A percentile compares a stretch with the other conserved stretches of the same genome.
phyloP scores from a whole-genome alignment of 2,113 vertebrate species.

The Sialia sialis region DNA sequence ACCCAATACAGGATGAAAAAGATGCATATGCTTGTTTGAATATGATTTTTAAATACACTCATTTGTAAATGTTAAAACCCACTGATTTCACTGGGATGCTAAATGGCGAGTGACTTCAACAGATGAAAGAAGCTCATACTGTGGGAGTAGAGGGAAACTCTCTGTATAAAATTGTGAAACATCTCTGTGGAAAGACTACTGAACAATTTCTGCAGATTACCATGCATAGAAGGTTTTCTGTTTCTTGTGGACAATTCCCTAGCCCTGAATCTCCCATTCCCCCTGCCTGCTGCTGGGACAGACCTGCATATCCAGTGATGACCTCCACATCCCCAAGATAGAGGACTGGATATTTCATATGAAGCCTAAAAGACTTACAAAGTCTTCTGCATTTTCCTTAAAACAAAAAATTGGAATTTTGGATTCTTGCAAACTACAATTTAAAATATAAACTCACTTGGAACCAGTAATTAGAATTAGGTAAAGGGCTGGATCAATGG shows the following conservation, averaged over 20 bases:
- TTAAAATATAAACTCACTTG: not conserved
- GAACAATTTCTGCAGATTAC: not conserved
- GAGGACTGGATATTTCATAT: not conserved
- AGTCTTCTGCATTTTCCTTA: not conserved
- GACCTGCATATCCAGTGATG: not conserved
- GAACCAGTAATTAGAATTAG: not conserved
- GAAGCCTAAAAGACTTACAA: not conserved
- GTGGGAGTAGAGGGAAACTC: not conserved
- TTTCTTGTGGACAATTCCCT: not conserved
- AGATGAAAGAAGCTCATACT: not conserved
- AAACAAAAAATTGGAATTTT: not conserved
- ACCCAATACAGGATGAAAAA: not conserved
- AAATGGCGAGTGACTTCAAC: not conserved
- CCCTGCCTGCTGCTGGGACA: not conserved
- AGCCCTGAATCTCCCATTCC: not conserved
- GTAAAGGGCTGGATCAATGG: not conserved
- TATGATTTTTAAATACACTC: not conserved
- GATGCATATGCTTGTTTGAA: not conserved
- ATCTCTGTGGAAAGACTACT: not conserved
- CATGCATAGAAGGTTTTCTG: not conserved
- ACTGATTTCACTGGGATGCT: not conserved
- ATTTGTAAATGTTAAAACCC: not conserved
- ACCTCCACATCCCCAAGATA: not conserved
- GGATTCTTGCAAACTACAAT: not conserved
- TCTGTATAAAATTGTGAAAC: not conserved